Base-by-base conservation (phyloP, 2,888 invertebrate genomes). In the Acanthosepion lycidas region DNA sequence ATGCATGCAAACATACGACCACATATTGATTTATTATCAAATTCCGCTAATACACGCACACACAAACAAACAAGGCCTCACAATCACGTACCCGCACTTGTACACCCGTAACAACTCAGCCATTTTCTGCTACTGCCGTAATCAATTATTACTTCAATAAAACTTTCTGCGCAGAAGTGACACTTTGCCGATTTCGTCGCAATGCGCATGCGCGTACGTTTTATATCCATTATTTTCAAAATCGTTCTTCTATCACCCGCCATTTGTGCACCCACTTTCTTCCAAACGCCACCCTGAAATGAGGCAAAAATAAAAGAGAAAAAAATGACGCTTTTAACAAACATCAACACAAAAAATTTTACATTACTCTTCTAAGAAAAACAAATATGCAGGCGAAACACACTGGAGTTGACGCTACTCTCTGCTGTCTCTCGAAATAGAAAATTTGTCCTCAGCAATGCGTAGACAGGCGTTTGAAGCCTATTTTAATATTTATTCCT, bases 121-220 rank as follows among this genome's bases (percentile, higher is more conserved):
- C 78, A 78, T 78, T 78, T 78, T 78, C 78, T 18, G 12, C 78
- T n/a, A 33, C 78, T 18, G n/a, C 15, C n/a, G 15, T 78, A 78
- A 78, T 78, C 78, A 78, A 78, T 78, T 78, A n/a, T 78, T 78
- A 78, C 78, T 78, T 78, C n/a, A 33, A 78, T 78, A 78, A 78
- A 78, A 78, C 33, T n/a, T 78, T n/a, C 78, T 78, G 78, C 78
- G 78, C 78, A 78, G 78, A 78, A 78, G 78, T 78, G 78, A 78
- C 78, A 78, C n/a, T 12, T 78, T 78, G n/a, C 23, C 12, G 78
- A 15, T n/a, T 78, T n/a, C n/a, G 78, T 78, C 78, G 78, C 78
- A 78, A n/a, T 78, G 78, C 78, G 78, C 78, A 78, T 78, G 78
- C 78, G 78, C 78, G 15, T 15, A n/a, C n/a, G n/a, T 78, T 78